Base-by-base conservation (phyloP, 2,888 invertebrate genomes). In the Asteroscopus sphinx region DNA sequence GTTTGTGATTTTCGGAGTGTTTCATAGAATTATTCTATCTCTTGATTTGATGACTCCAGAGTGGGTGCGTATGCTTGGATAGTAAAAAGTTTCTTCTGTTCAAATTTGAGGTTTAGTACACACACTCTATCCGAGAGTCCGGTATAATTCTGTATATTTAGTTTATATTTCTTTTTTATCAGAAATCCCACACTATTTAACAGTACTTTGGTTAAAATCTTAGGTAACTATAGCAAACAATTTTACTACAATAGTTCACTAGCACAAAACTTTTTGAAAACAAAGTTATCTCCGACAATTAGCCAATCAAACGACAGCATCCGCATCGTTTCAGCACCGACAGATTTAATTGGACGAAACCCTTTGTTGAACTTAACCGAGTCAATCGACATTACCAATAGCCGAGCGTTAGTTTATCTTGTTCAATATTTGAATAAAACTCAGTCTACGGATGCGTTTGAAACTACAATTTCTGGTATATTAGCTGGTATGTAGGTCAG, bases 391-490 rank as follows among this genome's bases (percentile, higher is more conserved):
- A 71, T 75, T 65, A 64, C 63, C 58, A 47, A 75, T 75, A 76
- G 70, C 63, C 36, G 46, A 58, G 45, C 55, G 65, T 66, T 62
- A 68, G 75, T 76, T 76, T 66, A 71, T 75, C 71, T 55, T 44
- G 65, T 66, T 73, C 76, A 73, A 73, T 75, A 75, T 75, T 75
- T 75, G 73, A 63, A 61, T 73, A 63, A 74, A 70, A 75, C 76
- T 70, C 45, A 2, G 62, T 47, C 63, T 64, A 53, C 47, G 40
- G 56, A 69, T 60, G 55, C 47, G 63, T 55, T 73, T 54, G 48
- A 45, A 72, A 57, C 52, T 36, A 70, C 65, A 46, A 68, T 73
- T 68, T 68, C 45, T 51, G 8, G 40, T 36, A 35, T 55, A 55
- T 52, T 68, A 57, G 35, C 42, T 44, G 39, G 42, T 15, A 67